Evolutionary conservation across 2,888 invertebrate species (phyloP).

Genomic region (Ennomos erosarius): DNA sequence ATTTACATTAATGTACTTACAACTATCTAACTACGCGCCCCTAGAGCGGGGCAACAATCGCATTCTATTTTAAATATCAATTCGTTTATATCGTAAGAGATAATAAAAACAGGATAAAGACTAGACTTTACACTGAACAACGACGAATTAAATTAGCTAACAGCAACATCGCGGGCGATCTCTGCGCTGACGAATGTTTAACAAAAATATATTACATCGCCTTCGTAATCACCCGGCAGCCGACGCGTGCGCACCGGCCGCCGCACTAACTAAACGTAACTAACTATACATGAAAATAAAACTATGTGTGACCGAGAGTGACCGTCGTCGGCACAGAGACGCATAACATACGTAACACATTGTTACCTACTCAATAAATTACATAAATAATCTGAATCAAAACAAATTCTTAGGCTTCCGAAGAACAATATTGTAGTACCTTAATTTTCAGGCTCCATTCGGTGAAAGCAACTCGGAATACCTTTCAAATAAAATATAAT

Average conservation of each 20-base stretch:
- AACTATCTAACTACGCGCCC: constrained; percentile 79
- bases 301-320: constrained; percentile 54
- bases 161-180: constrained; percentile 71
- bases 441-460: constrained; percentile 43
- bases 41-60: constrained; percentile 67
- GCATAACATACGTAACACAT: constrained; percentile 65
- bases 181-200: constrained; percentile 50
- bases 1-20: constrained; percentile 82
- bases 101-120: constrained; percentile 84
- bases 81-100: constrained; percentile 80
- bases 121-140: constrained; percentile 86
- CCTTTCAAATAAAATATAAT: background rate
- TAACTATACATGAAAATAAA: constrained; percentile 54
- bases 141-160: constrained; percentile 78
- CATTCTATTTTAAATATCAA: constrained; percentile 79
- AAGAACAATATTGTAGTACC: constrained; percentile 65
- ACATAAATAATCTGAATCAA: constrained; percentile 84
- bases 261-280: constrained; percentile 45
- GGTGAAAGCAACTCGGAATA: constrained; percentile 10
- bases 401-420: constrained; percentile 82
- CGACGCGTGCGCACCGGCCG: background rate
- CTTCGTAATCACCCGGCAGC: constrained; percentile 10
- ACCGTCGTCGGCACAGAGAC: constrained; percentile 55
- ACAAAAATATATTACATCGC: constrained; percentile 39
- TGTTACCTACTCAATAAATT: constrained; percentile 82